These are phyloP conservation scores for Balearica regulorum DNA, from an alignment of 2,797 vertebrate species.

Conservation along the genomic window DNA sequence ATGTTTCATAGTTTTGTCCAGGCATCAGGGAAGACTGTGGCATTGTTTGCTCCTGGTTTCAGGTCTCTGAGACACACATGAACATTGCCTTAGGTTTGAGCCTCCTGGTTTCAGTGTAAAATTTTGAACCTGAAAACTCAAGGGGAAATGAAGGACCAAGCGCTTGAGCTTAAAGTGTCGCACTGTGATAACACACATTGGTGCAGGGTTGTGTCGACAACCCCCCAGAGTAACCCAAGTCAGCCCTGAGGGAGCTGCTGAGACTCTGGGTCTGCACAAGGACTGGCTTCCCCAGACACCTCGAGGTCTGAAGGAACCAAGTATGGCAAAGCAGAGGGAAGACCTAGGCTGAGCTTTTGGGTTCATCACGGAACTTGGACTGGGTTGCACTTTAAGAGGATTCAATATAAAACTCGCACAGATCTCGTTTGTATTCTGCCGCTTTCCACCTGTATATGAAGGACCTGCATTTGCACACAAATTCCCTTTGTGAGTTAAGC, in stretches of 20 bases:
- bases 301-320: background rate
- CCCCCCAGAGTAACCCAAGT: background rate
- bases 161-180: background rate
- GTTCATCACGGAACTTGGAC: background rate
- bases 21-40: background rate
- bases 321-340: background rate
- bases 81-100: background rate
- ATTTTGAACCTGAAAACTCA: background rate
- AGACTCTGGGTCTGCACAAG: background rate
- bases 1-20: background rate
- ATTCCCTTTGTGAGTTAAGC: background rate
- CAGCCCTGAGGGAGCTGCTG: rapidly evolving
- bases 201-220: rapidly evolving
- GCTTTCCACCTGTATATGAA: background rate
- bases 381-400: background rate
- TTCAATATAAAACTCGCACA: background rate
- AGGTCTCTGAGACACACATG: background rate
- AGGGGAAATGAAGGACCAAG: background rate
- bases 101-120: background rate
- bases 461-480: background rate
- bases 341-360: background rate
- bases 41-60: background rate
- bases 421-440: background rate
- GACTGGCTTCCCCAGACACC: background rate
- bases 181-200: rapidly evolving